These are phyloP conservation scores for Catharus fuscescens DNA, from an alignment of 2,113 vertebrate species.

Conservation along the genomic window DNA sequence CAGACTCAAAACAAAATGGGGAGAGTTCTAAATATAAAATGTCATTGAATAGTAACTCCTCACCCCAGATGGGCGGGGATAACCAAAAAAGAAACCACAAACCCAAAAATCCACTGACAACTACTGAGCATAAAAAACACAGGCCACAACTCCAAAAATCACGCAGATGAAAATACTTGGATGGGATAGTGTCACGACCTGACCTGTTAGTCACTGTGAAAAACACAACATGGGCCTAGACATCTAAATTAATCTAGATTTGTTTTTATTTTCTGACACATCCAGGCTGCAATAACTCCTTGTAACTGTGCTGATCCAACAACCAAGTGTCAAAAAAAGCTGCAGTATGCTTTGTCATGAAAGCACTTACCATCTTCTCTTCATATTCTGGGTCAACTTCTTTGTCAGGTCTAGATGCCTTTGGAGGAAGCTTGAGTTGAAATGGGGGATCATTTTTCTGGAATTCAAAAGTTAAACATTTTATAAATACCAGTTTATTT, in stretches of 20 bases:
- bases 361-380: constrained; percentile 84
- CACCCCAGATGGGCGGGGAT: not conserved
- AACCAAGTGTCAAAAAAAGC: not conserved
- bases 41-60: not conserved
- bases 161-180: not conserved
- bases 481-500: not conserved
- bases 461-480: constrained; percentile 45
- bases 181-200: not conserved
- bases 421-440: constrained; percentile 79
- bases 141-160: not conserved
- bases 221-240: not conserved
- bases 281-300: not conserved
- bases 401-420: constrained; percentile 76
- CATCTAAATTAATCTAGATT: not conserved
- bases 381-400: constrained; percentile 85
- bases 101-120: not conserved
- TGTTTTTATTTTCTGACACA: not conserved
- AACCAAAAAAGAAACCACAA: not conserved
- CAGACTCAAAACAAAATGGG: not conserved
- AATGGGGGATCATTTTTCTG: constrained; percentile 79
- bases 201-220: not conserved
- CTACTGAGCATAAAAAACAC: not conserved
- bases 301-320: not conserved
- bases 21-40: not conserved
- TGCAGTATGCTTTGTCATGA: not conserved